A percentile compares a stretch with the other conserved stretches of the same genome.
phyloP scores from a whole-genome alignment of 1,140 invertebrate genomes.

The Diachasma alloeum region DNA sequence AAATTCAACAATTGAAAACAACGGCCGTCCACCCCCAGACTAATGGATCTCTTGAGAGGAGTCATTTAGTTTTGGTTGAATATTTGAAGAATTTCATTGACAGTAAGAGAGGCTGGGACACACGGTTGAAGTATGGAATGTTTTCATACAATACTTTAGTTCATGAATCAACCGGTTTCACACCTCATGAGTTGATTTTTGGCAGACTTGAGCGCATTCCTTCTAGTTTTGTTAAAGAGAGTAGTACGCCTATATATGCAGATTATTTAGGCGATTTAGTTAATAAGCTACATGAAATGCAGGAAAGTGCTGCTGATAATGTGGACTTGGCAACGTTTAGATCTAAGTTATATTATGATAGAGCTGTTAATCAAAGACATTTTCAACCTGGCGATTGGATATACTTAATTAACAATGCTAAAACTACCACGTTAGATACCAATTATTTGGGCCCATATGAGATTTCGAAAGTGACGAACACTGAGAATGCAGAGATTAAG shows the following conservation, averaged over 20 bases:
- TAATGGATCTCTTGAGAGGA: slow-evolving; percentile 41
- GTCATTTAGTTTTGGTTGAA: slow-evolving; percentile 32
- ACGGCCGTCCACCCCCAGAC: slow-evolving; percentile 38
- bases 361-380: too few relatives aligned
- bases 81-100: not conserved
- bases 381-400: too few relatives aligned
- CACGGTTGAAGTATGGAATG: slow-evolving; percentile 36
- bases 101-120: slow-evolving; percentile 47
- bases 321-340: too few relatives aligned
- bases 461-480: too few relatives aligned
- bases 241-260: not conserved
- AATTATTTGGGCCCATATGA: too few relatives aligned
- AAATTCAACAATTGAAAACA: slow-evolving; percentile 34
- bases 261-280: too few relatives aligned
- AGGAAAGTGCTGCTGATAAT: too few relatives aligned
- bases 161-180: slow-evolving; percentile 42
- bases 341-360: too few relatives aligned
- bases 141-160: slow-evolving; percentile 25
- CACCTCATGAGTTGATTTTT: slow-evolving; percentile 19
- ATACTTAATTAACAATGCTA: too few relatives aligned
- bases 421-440: too few relatives aligned
- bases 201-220: slow-evolving; percentile 8
- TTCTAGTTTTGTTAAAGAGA: slow-evolving; percentile 9
- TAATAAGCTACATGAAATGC: too few relatives aligned
- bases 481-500: too few relatives aligned